Base-by-base conservation (phyloP, 2,797 vertebrate genomes). In the Cyclopterus lumpus region DNA sequence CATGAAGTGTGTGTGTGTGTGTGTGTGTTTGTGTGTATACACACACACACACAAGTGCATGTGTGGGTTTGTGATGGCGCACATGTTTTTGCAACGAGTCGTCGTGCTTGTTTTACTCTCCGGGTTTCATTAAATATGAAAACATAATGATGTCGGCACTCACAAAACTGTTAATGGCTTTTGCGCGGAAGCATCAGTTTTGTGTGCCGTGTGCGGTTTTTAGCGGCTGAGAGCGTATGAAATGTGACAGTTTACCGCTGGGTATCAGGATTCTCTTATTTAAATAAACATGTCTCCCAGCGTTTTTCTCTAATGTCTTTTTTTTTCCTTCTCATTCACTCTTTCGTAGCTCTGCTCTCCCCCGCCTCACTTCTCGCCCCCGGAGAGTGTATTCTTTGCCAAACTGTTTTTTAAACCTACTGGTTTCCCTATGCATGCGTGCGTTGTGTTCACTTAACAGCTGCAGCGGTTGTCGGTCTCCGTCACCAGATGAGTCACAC, bases 161-260 rank as follows among this genome's bases (percentile, higher is more conserved):
- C 30, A 69, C 11, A 20, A 18, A 16, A 8, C 67, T 38, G 28
- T 60, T 75, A 63, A 73, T 63, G 49, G 38, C 54, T 68, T 28
- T 74, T 6, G 20, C 8, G 24, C 70, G 8, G 51, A 38, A 57
- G 36, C 26, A 40, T 59, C 3, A 24, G 6, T 44, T 70, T 44
- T 20, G 49, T 22, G 30, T 38, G 32, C 1, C 1, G 68, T 77
- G 38, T 26, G 14, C 32, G 36, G 58, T 51, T 80, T 76, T 72
- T 60, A 49, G 38, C 22, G 15, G 12, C 22, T 53, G 4, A 69
- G 32, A 53, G 28, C 28, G 49, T 42, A 77, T 75, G 26, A 42
- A 67, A 70, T 62, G 69, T 80, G 67, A 81, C 64, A 73, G 61
- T 62, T 70, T 69, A 75, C 63, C 51, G 14, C 67, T 51, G 78